Percentiles rank a stretch among this genome's conserved stretches.
Conservation (phyloP, 2,797 vertebrate species). For the Spinus olivaceus region DNA sequence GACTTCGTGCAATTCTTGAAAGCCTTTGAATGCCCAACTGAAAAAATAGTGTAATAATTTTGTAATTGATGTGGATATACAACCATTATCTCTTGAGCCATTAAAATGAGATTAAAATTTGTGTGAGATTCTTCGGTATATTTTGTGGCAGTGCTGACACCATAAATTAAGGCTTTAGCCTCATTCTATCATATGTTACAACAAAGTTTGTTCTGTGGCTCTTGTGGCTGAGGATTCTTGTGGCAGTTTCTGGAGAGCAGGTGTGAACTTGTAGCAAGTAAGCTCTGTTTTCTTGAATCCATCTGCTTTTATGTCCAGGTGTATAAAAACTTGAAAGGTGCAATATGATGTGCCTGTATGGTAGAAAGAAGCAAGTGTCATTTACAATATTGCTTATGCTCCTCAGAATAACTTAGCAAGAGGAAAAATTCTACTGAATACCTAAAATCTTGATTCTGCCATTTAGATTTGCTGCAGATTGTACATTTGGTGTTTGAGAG, state of each 20-base stretch:
- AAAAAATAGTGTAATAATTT: neutral
- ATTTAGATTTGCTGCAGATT: slow-evolving; percentile 27
- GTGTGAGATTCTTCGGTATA: neutral
- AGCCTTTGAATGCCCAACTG: neutral
- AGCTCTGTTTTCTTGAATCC: neutral
- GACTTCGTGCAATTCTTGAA: neutral
- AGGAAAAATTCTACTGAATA: neutral
- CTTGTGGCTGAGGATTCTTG: neutral
- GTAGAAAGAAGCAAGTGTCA: neutral
- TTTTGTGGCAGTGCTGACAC: neutral
- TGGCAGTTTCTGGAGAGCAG: slow-evolving; percentile 8
- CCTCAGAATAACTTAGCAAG: neutral
- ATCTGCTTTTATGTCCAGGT: neutral
- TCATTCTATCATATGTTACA: neutral
- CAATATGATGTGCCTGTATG: neutral
- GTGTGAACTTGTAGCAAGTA: neutral
- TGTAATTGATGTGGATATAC: neutral
- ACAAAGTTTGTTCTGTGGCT: neutral
- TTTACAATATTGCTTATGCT: slow-evolving; percentile 1
- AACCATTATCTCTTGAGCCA: neutral
- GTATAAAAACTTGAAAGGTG: neutral
- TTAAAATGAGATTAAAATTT: neutral
- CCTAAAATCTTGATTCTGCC: neutral
- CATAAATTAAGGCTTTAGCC: neutral
- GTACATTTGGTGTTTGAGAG: slow-evolving; percentile 8